Evolutionary conservation across 2,113 vertebrate genomes (phyloP), one percentile per base, ranked within the genome.

Genomic region (Chloropsis cyanopogon): DNA sequence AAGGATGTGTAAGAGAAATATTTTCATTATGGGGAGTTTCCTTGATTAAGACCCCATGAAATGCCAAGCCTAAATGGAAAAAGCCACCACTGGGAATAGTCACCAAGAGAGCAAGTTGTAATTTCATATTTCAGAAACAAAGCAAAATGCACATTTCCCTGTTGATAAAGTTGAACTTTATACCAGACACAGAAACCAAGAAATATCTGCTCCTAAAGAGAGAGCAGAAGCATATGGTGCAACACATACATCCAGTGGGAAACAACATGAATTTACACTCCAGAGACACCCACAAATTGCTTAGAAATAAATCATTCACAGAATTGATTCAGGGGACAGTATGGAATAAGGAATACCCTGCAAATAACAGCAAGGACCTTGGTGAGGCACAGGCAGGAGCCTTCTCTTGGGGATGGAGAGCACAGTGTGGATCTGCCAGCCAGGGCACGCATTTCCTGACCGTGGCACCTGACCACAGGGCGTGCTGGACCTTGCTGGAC

Each of bases 361-460:
- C 25, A 77, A 60, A 71, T 52, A 35, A 49, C 5, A 4, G 23
- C 5, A 6, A 50, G 54, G 66, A 77, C 18, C 53, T 6, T 23
- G 17, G 12, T 7, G 20, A 6, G 20, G 31, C 31, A 73, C 33
- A 54, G 82, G 47, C 29, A 63, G n/a, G 7, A 23, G 25, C 22
- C 33, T 75, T 25, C 22, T 33, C 21, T 31, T 3, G 1, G 42
- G 33, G 37, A 12, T 5, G 39, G 26, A 19, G 37, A 64, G 68
- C 50, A 24, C 9, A 4, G 3, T 2, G 0, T 0, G 4, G 28
- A 14, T 50, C 42, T 50, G 31, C 11, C 11, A 47, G 37, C 20
- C 59, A 46, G 28, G 20, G 5, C 66, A 78, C 0, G 1, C 5
- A 12, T 12, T 33, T 41, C 71, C 76, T 9, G 33, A 61, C 80